Conservation (phyloP, 2,797 vertebrate genomes). For the Arremon brunneinucha region DNA sequence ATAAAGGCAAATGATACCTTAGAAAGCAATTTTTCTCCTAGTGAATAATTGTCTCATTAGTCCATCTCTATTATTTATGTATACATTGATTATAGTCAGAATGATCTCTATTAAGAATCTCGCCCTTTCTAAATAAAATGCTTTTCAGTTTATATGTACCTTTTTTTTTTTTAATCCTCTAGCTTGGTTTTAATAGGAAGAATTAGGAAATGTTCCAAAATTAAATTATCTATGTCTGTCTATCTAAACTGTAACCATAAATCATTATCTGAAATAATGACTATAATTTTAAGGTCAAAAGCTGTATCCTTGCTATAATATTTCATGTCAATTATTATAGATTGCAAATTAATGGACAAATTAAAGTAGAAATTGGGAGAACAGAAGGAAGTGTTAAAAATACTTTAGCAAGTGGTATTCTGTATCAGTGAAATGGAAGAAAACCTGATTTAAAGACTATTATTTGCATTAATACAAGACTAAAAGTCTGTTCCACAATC, state of each 20-base stretch:
- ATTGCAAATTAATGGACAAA: constrained; percentile 42
- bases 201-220: background rate
- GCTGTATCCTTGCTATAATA: constrained; percentile 22
- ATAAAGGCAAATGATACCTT: background rate
- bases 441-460: background rate
- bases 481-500: background rate
- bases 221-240: background rate
- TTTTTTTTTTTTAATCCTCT: background rate
- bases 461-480: background rate
- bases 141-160: background rate
- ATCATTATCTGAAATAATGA: constrained; percentile 43
- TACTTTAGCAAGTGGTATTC: background rate
- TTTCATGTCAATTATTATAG: constrained; percentile 38
- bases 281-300: constrained; percentile 56
- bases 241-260: constrained; percentile 42
- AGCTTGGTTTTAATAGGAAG: background rate
- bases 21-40: background rate
- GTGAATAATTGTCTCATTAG: background rate
- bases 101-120: background rate
- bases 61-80: background rate
- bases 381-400: constrained; percentile 38
- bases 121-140: background rate
- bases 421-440: background rate
- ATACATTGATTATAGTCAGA: background rate
- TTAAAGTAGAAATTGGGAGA: constrained; percentile 2